A percentile compares a stretch with the other conserved stretches of the same genome.
These are phyloP conservation scores for Tenthredo distinguenda DNA, from an alignment of 2,888 invertebrate genomes.

Conservation along the genomic window DNA sequence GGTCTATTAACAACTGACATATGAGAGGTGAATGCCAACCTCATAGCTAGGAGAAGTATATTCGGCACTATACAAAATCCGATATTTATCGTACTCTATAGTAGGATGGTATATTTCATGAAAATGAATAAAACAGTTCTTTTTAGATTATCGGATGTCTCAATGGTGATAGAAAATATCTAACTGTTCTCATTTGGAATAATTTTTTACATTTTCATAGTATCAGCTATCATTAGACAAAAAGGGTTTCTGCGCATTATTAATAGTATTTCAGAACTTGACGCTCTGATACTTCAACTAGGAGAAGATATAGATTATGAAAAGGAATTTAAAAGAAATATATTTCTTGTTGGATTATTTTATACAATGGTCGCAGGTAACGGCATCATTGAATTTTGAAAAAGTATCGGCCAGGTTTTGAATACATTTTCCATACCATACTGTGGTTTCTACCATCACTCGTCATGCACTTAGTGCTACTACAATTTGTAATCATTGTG, in stretches of 20 bases:
- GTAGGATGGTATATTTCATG: neutral
- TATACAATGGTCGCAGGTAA: neutral
- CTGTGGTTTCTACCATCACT: neutral
- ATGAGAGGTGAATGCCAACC: neutral
- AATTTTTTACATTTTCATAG: neutral
- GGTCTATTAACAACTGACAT: neutral
- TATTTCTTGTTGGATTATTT: neutral
- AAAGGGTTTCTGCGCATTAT: neutral
- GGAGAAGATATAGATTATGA: conserved; percentile 3
- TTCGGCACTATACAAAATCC: neutral
- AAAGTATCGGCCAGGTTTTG: neutral
- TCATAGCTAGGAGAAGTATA: neutral
- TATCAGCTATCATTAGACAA: neutral
- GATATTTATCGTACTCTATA: neutral
- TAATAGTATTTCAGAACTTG: neutral
- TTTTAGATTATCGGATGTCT: neutral
- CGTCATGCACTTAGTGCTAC: neutral
- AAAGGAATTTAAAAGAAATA: conserved; percentile 11
- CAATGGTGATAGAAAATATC: neutral
- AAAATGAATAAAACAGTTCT: neutral
- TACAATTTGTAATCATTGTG: conserved; percentile 10
- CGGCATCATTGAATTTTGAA: neutral
- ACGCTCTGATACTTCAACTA: neutral
- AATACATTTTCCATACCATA: neutral
- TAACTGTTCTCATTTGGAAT: neutral